Evolutionary conservation across 2,113 vertebrate genomes (phyloP).

Genomic region (Synchiropus splendidus): DNA sequence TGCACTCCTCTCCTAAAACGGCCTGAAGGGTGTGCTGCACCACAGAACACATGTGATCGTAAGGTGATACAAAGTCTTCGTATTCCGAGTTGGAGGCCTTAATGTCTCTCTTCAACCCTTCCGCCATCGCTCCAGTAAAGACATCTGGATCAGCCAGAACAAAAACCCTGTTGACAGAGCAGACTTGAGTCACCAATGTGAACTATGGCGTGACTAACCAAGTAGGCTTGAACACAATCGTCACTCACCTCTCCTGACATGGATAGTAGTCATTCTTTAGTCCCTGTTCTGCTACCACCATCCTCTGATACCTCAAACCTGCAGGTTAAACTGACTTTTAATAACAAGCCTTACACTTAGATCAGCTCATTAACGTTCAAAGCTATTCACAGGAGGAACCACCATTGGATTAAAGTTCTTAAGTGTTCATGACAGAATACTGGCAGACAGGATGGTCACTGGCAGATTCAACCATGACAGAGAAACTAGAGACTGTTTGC

Average conservation of each 20-base stretch:
- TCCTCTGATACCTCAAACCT: constrained; percentile 81
- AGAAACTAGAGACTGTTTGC: no score
- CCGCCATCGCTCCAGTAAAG: constrained; percentile 71
- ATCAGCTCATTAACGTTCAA: no score
- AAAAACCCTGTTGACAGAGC: constrained; percentile 71
- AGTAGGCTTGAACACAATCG: not conserved
- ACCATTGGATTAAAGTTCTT: no score
- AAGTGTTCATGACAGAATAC: no score
- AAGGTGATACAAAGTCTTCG: constrained; percentile 24
- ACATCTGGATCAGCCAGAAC: constrained; percentile 81
- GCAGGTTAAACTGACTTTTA: constrained; percentile 3
- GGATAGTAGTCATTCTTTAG: constrained; percentile 70
- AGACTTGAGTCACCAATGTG: no score
- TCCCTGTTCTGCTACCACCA: constrained; percentile 78
- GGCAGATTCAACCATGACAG: no score
- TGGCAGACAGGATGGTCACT: no score
- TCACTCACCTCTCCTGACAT: constrained; percentile 73
- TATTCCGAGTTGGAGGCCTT: constrained; percentile 44
- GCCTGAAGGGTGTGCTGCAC: constrained; percentile 78
- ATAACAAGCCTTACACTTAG: no score
- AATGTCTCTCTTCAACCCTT: constrained; percentile 63
- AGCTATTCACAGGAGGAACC: no score
- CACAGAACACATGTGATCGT: constrained; percentile 70
- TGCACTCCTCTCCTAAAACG: constrained; percentile 63
- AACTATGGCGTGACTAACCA: not conserved